phyloP scores from a whole-genome alignment of 2,113 vertebrate genomes.

The Microtus richardsoni region DNA sequence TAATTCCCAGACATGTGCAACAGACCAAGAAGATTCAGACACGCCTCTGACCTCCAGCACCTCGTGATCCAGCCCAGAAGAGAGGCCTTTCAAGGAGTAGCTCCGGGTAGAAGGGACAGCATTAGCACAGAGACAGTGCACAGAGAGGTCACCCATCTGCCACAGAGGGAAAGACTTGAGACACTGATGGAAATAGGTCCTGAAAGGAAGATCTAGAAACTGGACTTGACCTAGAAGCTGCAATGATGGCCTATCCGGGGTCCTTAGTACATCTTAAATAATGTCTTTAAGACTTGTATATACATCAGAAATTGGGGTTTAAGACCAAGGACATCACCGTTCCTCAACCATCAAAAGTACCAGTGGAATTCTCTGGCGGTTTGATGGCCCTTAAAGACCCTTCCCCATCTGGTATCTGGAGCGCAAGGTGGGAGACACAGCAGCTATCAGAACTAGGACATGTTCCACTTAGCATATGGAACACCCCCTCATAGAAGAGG shows the following conservation, averaged over 20 bases:
- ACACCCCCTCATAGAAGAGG: not conserved
- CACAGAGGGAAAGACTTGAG: not conserved
- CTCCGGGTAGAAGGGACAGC: not conserved
- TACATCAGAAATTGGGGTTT: not conserved
- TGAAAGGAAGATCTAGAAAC: not conserved
- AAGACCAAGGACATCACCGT: not conserved
- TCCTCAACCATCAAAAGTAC: not conserved
- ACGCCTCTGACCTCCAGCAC: not conserved
- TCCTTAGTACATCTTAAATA: not conserved
- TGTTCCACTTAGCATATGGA: not conserved
- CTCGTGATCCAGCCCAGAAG: fast-evolving
- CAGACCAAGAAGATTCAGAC: not conserved
- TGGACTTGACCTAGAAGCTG: slow-evolving; percentile 2
- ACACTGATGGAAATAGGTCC: not conserved
- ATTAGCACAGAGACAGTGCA: not conserved
- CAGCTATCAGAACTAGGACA: not conserved
- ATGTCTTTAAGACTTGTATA: not conserved
- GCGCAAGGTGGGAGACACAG: not conserved
- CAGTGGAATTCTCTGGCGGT: not conserved
- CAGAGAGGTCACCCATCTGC: not conserved
- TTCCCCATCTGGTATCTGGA: not conserved
- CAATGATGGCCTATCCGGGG: not conserved
- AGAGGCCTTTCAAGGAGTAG: not conserved
- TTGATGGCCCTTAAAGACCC: not conserved
- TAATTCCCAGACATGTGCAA: not conserved